Percentiles rank a stretch among this genome's conserved stretches.
Evolutionary conservation across 2,888 invertebrate genomes (phyloP).

Genomic region (Oxytorus armatus): DNA sequence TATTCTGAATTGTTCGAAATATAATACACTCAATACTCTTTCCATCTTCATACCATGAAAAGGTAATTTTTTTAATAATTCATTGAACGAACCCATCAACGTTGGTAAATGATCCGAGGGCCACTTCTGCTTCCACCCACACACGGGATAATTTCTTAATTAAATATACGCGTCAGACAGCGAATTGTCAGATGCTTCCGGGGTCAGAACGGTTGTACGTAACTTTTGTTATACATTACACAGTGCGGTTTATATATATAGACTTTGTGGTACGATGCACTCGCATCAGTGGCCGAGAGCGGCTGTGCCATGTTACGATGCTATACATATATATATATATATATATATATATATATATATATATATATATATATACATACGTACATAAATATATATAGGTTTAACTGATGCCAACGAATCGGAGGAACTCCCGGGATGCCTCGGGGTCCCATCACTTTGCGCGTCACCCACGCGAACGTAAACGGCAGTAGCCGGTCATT

Average conservation of each 20-base stretch:
- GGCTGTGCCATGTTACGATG: constrained; percentile 14
- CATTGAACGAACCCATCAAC: constrained; percentile 4
- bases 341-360: neutral
- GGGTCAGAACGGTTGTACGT: constrained; percentile 35
- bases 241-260: neutral
- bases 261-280: constrained; percentile 35
- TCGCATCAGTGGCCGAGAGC: constrained; percentile 4
- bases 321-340: constrained; percentile 4
- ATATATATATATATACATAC: constrained; percentile 5
- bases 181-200: constrained; percentile 56
- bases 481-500: constrained; percentile 67
- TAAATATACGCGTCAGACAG: constrained; percentile 30
- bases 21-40: neutral
- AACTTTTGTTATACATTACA: constrained; percentile 33
- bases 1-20: no score
- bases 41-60: neutral
- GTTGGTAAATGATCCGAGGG: neutral
- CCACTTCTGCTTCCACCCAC: constrained; percentile 10
- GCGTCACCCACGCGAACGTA: constrained; percentile 70
- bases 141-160: constrained; percentile 30
- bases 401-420: constrained; percentile 47
- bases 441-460: constrained; percentile 65
- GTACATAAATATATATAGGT: constrained; percentile 3
- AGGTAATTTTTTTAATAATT: neutral
- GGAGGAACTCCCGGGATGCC: constrained; percentile 64